phyloP scores from a whole-genome alignment of 2,797 vertebrate genomes.

The Toxotes lorentzi region DNA sequence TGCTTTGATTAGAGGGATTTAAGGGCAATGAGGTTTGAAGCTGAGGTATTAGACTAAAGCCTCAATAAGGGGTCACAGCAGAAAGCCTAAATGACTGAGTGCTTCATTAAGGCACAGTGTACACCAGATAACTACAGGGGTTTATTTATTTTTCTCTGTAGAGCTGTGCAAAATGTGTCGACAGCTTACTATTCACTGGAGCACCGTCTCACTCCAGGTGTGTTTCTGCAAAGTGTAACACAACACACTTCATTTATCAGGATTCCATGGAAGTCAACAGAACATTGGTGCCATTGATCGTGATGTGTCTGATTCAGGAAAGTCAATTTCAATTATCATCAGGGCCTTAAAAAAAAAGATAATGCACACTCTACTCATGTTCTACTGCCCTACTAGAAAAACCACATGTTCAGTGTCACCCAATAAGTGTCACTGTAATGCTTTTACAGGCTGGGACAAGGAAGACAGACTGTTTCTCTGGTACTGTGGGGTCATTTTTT shows the following conservation, averaged over 20 bases:
- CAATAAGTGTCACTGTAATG: conserved; percentile 60
- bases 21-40: conserved; percentile 54
- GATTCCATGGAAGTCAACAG: conserved; percentile 14
- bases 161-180: conserved; percentile 40
- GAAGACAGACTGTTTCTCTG: conserved; percentile 45
- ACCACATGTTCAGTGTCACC: conserved; percentile 62
- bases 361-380: conserved; percentile 31
- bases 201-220: conserved; percentile 39
- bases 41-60: conserved; percentile 41
- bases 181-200: conserved; percentile 27
- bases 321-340: conserved; percentile 40
- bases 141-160: conserved; percentile 37
- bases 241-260: conserved; percentile 42
- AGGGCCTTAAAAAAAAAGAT: conserved; percentile 15
- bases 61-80: conserved; percentile 48
- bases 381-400: conserved; percentile 25
- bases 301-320: conserved; percentile 33
- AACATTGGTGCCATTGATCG: conserved; percentile 5
- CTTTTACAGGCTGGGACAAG: conserved; percentile 36
- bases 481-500: conserved; percentile 14
- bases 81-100: conserved; percentile 43
- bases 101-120: conserved; percentile 33
- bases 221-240: conserved; percentile 30
- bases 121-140: conserved; percentile 13
- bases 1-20: conserved; percentile 66